Evolutionary conservation across 23 tunicate species (phyloP).

Genomic region (Ascidia mentula): DNA sequence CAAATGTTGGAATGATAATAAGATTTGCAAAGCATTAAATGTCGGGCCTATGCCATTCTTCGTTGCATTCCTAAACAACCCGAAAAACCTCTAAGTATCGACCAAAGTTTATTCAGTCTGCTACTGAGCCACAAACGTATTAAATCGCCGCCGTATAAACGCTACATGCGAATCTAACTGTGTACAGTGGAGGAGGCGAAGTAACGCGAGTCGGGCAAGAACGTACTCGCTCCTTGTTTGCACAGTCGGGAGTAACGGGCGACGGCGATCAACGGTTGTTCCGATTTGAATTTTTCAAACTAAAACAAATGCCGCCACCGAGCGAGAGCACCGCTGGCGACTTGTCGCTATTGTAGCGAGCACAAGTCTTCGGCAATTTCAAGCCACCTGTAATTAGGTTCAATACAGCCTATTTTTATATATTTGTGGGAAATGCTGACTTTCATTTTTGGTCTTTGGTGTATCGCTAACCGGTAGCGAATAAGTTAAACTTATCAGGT

Average conservation of each 20-base stretch:
- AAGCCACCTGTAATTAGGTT: background rate
- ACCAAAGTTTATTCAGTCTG: too few species aligned
- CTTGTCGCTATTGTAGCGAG: background rate
- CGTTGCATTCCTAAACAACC: too few species aligned
- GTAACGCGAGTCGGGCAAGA: conserved; percentile 48
- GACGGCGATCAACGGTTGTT: conserved; percentile 62
- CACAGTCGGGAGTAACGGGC: conserved; percentile 31
- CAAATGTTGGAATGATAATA: too few species aligned
- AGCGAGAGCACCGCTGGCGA: background rate
- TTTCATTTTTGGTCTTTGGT: too few species aligned
- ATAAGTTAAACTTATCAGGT: background rate
- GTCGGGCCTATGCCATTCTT: too few species aligned
- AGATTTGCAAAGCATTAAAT: too few species aligned
- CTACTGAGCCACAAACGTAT: background rate
- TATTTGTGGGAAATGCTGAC: too few species aligned
- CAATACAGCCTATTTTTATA: too few species aligned
- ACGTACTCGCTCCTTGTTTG: conserved; percentile 65
- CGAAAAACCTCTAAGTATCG: too few species aligned
- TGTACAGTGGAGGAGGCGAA: background rate
- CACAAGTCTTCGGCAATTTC: background rate
- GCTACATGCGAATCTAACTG: background rate
- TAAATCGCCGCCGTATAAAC: conserved; percentile 1
- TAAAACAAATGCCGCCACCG: conserved; percentile 24
- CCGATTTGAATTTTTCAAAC: conserved; percentile 80
- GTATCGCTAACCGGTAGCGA: too few species aligned